phyloP scores from a whole-genome alignment of 2,113 vertebrate genomes.

The Bungarus multicinctus region DNA sequence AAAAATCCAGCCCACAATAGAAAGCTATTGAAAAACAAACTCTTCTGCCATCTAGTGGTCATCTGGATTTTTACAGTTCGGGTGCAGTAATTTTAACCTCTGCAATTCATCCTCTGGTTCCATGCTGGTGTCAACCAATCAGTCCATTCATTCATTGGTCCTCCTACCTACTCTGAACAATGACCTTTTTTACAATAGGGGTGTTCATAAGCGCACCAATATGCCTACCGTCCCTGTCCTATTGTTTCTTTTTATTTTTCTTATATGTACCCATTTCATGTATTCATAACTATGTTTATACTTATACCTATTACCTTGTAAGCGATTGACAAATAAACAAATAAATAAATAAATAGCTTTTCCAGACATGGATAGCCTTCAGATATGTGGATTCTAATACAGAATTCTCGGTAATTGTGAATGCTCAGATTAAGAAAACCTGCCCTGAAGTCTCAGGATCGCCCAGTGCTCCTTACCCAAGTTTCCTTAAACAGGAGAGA shows the following conservation, averaged over 20 bases:
- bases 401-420: neutral
- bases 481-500: neutral
- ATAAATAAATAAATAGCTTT: too few relatives aligned
- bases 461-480: neutral
- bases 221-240: too few relatives aligned
- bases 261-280: too few relatives aligned
- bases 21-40: neutral
- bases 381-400: neutral
- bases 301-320: too few relatives aligned
- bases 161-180: neutral
- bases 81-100: neutral
- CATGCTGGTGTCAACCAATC: neutral
- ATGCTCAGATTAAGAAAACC: neutral
- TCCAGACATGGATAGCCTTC: neutral
- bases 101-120: neutral
- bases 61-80: neutral
- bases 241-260: too few relatives aligned
- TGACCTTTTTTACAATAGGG: neutral
- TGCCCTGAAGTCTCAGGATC: neutral
- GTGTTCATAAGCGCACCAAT: too few relatives aligned
- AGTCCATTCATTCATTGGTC: neutral
- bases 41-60: neutral
- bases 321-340: too few relatives aligned
- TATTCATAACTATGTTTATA: too few relatives aligned
- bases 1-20: neutral